Evolutionary conservation across 2,113 vertebrate genomes (phyloP).

Genomic region (Phalacrocorax aristotelis): DNA sequence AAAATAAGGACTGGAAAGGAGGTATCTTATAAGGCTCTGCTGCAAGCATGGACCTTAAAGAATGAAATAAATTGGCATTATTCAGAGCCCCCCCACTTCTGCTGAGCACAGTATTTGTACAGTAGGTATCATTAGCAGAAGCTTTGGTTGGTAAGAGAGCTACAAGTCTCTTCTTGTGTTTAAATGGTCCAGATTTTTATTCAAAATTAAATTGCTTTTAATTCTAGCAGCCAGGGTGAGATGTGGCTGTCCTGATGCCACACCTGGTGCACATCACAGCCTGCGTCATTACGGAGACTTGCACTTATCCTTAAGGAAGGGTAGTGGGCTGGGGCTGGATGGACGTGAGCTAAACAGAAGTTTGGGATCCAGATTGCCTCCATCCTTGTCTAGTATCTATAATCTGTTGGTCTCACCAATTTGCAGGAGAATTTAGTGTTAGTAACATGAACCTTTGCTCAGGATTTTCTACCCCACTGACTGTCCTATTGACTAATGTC

Average conservation of each 20-base stretch:
- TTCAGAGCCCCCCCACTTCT: background rate
- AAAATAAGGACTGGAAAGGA: background rate
- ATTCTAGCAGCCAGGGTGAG: background rate
- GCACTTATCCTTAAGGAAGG: background rate
- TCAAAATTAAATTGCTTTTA: background rate
- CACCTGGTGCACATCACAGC: background rate
- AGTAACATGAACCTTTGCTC: accelerated
- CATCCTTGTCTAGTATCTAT: background rate
- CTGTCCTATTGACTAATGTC: background rate
- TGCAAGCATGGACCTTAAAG: background rate
- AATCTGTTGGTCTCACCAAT: background rate
- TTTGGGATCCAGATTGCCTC: background rate
- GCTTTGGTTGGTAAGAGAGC: background rate
- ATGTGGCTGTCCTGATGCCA: background rate
- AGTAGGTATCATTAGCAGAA: background rate
- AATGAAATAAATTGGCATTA: background rate
- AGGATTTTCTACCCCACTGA: background rate
- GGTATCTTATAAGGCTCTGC: background rate
- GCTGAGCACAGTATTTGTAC: background rate
- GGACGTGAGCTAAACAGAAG: background rate
- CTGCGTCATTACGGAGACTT: background rate
- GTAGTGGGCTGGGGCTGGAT: background rate
- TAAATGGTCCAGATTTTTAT: background rate
- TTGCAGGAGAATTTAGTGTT: background rate
- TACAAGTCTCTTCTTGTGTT: background rate